These are phyloP conservation scores for Apocrypta bakeri DNA, from an alignment of 1,140 invertebrate genomes.

Conservation along the genomic window DNA sequence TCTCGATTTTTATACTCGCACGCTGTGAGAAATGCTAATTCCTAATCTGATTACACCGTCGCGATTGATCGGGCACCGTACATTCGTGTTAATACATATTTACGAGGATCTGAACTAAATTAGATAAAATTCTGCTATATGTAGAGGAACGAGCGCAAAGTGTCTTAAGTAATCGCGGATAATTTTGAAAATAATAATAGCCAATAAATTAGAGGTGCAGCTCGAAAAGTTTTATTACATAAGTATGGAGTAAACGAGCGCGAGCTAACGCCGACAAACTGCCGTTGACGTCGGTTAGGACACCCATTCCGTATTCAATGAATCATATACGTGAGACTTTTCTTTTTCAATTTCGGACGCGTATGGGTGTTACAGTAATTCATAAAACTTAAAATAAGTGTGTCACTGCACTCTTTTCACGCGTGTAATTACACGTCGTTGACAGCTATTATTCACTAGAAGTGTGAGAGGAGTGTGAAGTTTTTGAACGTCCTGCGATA, in stretches of 20 bases:
- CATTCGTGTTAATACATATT: background rate
- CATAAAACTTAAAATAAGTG: too few relatives aligned
- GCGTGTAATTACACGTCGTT: too few relatives aligned
- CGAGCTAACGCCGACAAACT: too few relatives aligned
- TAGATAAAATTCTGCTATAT: background rate
- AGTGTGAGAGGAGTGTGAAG: too few relatives aligned
- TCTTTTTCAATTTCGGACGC: too few relatives aligned
- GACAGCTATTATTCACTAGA: too few relatives aligned
- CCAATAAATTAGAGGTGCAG: background rate
- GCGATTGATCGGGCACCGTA: background rate
- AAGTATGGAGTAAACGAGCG: background rate
- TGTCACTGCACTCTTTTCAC: too few relatives aligned
- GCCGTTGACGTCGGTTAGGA: too few relatives aligned
- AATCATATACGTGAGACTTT: too few relatives aligned
- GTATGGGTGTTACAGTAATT: too few relatives aligned
- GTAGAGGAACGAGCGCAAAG: too few relatives aligned
- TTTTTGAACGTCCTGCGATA: background rate
- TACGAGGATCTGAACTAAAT: background rate
- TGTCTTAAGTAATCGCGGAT: background rate
- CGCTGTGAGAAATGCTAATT: background rate
- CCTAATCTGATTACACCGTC: background rate
- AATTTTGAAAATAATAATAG: background rate
- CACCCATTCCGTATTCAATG: too few relatives aligned
- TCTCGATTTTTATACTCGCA: background rate
- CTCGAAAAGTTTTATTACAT: background rate